These are phyloP conservation scores for Tyrophagus putrescentiae DNA, from an alignment of 1,140 invertebrate genomes.

Conservation along the genomic window DNA sequence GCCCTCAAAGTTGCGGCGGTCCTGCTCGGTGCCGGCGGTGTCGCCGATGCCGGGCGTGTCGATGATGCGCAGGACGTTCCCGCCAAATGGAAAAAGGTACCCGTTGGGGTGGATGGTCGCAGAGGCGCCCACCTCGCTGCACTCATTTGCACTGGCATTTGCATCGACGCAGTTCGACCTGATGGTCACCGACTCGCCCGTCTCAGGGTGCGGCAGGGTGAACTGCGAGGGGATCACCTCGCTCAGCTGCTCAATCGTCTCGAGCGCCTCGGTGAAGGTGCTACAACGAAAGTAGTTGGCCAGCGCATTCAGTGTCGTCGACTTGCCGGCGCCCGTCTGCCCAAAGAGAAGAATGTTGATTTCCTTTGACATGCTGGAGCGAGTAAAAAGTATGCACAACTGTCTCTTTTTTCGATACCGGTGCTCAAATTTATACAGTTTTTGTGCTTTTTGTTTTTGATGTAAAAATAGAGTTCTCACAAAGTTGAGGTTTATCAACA, in stretches of 20 bases:
- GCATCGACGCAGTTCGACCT: too few relatives aligned
- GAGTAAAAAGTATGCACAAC: too few relatives aligned
- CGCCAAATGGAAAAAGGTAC: background rate
- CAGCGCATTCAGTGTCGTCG: conserved; percentile 26
- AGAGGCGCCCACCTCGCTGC: background rate
- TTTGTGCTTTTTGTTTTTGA: too few relatives aligned
- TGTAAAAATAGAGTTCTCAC: too few relatives aligned
- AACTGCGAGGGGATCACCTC: background rate
- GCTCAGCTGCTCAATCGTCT: too few relatives aligned
- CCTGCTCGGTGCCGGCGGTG: conserved; percentile 25
- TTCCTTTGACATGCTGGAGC: too few relatives aligned
- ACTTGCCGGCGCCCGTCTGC: conserved; percentile 27
- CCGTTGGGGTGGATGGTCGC: background rate
- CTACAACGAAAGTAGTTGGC: conserved; percentile 23
- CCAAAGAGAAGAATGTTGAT: too few relatives aligned
- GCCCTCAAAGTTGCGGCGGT: conserved; percentile 23
- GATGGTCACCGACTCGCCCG: too few relatives aligned
- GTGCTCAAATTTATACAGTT: too few relatives aligned
- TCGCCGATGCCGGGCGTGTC: conserved; percentile 27
- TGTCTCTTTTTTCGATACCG: too few relatives aligned
- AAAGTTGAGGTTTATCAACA: too few relatives aligned
- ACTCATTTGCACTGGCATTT: too few relatives aligned
- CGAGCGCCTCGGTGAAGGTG: conserved; percentile 22
- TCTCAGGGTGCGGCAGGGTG: background rate
- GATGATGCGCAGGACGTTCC: conserved; percentile 20